Evolutionary conservation across 2,797 vertebrate species (phyloP), one percentile per base, ranked within the genome.

Genomic region (Knipowitschia caucasica): DNA sequence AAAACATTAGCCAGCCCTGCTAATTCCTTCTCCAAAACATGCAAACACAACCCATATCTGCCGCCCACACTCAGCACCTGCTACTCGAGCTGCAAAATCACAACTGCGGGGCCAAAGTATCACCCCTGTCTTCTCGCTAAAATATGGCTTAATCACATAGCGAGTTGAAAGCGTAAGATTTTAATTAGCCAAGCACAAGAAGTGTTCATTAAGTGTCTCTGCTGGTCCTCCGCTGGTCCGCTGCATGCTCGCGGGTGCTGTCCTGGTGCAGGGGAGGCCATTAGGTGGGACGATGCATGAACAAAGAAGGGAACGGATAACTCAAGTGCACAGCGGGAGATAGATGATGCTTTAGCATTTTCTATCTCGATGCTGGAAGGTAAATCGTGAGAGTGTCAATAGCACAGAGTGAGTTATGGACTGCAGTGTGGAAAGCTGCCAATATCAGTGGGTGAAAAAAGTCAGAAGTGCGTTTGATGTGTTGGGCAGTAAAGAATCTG

Each of bases 111-210:
- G 53, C 56, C 45, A 60, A 71, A 50, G 64, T 51, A 23, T 46
- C 52, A 67, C 31, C 46, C 12, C 44, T 4, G 33, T 71, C 58
- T 68, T 55, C 50, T 57, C 65, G 57, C 56, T 75, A 68, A 77
- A 82, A 65, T 57, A 64, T 43, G 66, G 53, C 72, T 80, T 83
- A 75, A 81, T 81, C 78, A 74, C 66, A 52, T 67, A 72, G 69
- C 26, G 14, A 43, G 68, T 51, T 65, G 59, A 69, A 70, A 80
- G 64, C 61, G 65, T 59, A 66, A 71, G 53, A 76, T 72, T 81
- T 81, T 85, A 88, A 88, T 88, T 86, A 85, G 81, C 59, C 53
- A 31, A 7, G 59, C 49, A 67, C 60, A 80, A 62, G 73, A 82
- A 72, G 77, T 66, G 40, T 82, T 83, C 78, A 82, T 87, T 82